Evolutionary conservation across 37 sponge, comb jelly and placozoan species (phyloP).

Genomic region (Amphimedon queenslandica): DNA sequence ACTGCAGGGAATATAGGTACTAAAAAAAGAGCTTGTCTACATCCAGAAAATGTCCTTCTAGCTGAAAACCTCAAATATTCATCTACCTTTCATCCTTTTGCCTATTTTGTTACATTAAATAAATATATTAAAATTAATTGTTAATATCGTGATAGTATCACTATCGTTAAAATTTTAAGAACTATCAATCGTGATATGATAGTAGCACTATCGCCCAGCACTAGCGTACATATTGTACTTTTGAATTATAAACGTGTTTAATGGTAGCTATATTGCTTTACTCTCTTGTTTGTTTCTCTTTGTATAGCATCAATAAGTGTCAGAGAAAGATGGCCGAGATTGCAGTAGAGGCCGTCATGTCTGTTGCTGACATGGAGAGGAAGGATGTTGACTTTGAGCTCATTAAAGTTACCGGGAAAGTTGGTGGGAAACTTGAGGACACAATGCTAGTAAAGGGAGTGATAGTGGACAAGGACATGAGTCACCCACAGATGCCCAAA

Average conservation of each 20-base stretch:
- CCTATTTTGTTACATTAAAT: no score
- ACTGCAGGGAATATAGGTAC: no score
- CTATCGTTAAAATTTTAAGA: no score
- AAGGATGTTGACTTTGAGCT: constrained; percentile 96
- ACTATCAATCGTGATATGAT: no score
- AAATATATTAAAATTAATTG: background rate
- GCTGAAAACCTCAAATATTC: no score
- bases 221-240: background rate
- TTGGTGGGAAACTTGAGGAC: constrained; percentile 94
- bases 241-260: background rate
- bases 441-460: constrained; percentile 91
- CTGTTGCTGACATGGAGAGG: constrained; percentile 92
- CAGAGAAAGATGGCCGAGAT: constrained; percentile 95
- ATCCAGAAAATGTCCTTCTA: background rate
- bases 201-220: no score
- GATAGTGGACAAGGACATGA: constrained; percentile 95
- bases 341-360: constrained; percentile 92
- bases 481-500: constrained; percentile 99
- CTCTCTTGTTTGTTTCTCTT: constrained; percentile 10
- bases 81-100: no score
- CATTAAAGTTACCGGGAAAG: constrained; percentile 95
- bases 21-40: no score
- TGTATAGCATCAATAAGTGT: constrained; percentile 83
- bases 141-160: no score
- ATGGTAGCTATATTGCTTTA: background rate